A percentile compares a stretch with the other conserved stretches of the same genome.
Conservation (phyloP, 1,140 invertebrate species). For the Cherax destructor region DNA sequence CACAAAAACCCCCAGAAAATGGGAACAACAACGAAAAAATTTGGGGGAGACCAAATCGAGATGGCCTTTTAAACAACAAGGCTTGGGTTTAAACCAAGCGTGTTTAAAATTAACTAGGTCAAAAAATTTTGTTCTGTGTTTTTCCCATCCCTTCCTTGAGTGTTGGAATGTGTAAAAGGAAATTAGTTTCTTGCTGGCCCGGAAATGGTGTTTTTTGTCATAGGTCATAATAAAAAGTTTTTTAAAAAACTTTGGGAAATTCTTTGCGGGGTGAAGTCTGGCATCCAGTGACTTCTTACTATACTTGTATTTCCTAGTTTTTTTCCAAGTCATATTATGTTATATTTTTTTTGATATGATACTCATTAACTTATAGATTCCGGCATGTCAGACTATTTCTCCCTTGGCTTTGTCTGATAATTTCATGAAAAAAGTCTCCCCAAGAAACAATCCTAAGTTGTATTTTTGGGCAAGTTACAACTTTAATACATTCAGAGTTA, state of each 20-base stretch:
- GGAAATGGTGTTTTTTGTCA: constrained; percentile 44
- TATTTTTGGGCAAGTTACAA: constrained; percentile 22
- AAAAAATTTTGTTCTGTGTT: constrained; percentile 15
- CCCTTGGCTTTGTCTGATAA: constrained; percentile 3
- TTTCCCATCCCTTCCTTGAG: constrained; percentile 58
- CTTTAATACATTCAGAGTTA: constrained; percentile 40
- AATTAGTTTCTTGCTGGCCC: constrained; percentile 39
- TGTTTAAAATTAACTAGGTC: constrained; percentile 53
- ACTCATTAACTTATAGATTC: constrained; percentile 54
- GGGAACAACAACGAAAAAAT: constrained; percentile 64
- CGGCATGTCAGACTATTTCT: constrained; percentile 8
- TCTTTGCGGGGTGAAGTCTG: constrained; percentile 44
- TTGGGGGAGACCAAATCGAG: constrained; percentile 62
- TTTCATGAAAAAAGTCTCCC: constrained; percentile 20
- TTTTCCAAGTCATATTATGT: constrained; percentile 55
- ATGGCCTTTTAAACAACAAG: constrained; percentile 67
- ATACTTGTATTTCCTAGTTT: constrained; percentile 61
- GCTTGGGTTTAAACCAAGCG: constrained; percentile 64
- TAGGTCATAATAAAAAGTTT: constrained; percentile 36
- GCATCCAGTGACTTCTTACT: constrained; percentile 35
- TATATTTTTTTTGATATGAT: constrained; percentile 55
- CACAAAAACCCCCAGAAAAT: constrained; percentile 56
- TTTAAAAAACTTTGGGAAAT: constrained; percentile 47
- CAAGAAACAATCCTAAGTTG: not conserved
- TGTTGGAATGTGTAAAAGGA: constrained; percentile 60